A percentile compares a stretch with the other conserved stretches of the same genome.
These are phyloP conservation scores for Escarpia spicata DNA, from an alignment of 2,888 invertebrate genomes.

Conservation along the genomic window DNA sequence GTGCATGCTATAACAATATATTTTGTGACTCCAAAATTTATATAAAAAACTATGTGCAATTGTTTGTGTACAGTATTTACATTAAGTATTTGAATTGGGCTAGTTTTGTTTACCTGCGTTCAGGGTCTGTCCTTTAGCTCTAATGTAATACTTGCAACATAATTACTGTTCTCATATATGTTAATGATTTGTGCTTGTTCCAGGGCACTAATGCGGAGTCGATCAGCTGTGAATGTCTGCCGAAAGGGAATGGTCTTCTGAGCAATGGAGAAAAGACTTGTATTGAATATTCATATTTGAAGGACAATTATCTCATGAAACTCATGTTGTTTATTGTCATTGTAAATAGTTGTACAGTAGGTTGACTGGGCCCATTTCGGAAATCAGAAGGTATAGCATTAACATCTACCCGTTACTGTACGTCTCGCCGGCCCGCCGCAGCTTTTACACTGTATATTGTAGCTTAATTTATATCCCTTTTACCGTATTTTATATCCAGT, in stretches of 20 bases:
- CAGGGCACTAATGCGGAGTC: background rate
- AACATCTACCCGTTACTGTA: background rate
- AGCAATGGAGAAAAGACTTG: background rate
- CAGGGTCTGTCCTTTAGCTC: background rate
- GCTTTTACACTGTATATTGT: background rate
- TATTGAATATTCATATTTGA: background rate
- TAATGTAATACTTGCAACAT: background rate
- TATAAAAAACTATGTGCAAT: too few relatives aligned
- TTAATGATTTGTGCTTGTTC: background rate
- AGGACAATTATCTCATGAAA: background rate
- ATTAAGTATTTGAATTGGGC: too few relatives aligned
- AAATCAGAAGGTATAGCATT: background rate
- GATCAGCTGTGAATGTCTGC: slow-evolving; percentile 2
- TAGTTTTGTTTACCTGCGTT: too few relatives aligned
- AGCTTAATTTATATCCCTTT: background rate
- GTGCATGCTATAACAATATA: too few relatives aligned
- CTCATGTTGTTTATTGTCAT: background rate
- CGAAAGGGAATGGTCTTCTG: slow-evolving; percentile 9
- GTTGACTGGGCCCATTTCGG: too few relatives aligned
- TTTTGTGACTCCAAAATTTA: too few relatives aligned
- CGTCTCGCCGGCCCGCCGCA: background rate
- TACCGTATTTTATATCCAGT: background rate
- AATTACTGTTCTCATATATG: background rate
- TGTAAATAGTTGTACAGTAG: background rate
- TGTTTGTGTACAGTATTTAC: too few relatives aligned